A percentile compares a stretch with the other conserved stretches of the same genome.
Evolutionary conservation across 2,888 invertebrate genomes (phyloP).

Genomic region (Adela reaumurella): DNA sequence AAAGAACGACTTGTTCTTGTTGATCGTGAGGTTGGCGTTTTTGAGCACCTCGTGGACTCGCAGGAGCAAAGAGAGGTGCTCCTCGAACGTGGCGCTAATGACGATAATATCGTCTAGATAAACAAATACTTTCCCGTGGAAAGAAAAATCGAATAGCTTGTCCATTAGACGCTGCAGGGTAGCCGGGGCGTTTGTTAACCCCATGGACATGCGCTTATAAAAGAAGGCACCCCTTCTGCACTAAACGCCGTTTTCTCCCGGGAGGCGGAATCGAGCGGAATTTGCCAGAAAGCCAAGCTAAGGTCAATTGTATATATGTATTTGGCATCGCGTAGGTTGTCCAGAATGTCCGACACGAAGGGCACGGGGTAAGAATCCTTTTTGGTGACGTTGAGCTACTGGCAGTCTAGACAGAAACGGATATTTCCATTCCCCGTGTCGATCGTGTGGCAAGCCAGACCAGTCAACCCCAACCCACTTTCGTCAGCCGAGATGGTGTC

Average conservation of each 20-base stretch:
- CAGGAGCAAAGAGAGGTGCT: slow-evolving; percentile 7
- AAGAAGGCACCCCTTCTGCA: slow-evolving; percentile 9
- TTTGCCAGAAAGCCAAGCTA: slow-evolving; percentile 9
- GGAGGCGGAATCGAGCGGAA: slow-evolving; percentile 1
- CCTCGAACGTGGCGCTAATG: slow-evolving; percentile 9
- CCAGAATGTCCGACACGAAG: slow-evolving; percentile 16
- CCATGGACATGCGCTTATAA: slow-evolving; percentile 12
- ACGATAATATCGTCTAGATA: slow-evolving; percentile 15
- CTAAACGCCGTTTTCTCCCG: slow-evolving; percentile 8
- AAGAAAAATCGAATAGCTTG: slow-evolving; percentile 9
- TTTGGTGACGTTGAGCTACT: slow-evolving; percentile 1
- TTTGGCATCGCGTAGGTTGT: slow-evolving; percentile 15
- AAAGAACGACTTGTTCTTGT: slow-evolving; percentile 10
- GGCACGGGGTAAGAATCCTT: slow-evolving; percentile 11
- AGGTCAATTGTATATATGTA: slow-evolving; percentile 14
- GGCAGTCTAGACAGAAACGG: background rate
- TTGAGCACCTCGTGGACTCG: background rate
- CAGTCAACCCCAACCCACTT: background rate
- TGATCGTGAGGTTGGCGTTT: slow-evolving; percentile 13
- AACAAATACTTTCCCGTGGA: slow-evolving; percentile 11
- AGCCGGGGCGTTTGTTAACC: slow-evolving; percentile 13
- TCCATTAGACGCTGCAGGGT: slow-evolving; percentile 16
- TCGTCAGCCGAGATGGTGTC: background rate
- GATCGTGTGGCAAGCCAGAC: background rate
- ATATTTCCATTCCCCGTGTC: background rate